These are phyloP conservation scores for Tipula helvola DNA, from an alignment of 2,888 invertebrate genomes.

Conservation along the genomic window DNA sequence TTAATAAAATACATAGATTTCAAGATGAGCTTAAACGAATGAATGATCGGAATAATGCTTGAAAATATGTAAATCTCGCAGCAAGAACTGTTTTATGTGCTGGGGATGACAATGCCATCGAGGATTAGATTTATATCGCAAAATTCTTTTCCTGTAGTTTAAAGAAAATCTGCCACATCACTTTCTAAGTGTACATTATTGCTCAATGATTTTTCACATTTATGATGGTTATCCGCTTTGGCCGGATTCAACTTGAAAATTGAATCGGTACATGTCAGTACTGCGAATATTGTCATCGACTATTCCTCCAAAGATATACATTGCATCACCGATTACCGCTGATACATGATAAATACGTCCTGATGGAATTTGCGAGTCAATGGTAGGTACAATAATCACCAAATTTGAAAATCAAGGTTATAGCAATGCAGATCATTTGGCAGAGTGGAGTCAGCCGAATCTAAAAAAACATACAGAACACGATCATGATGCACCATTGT, in stretches of 20 bases:
- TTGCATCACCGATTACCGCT: conserved; percentile 80
- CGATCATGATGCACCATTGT: conserved; percentile 89
- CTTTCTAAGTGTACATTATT: conserved; percentile 45
- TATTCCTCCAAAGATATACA: conserved; percentile 85
- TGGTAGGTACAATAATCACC: conserved; percentile 46
- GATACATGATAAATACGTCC: conserved; percentile 86
- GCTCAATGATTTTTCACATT: conserved; percentile 38
- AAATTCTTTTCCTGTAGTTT: conserved; percentile 59
- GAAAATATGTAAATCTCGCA: conserved; percentile 85
- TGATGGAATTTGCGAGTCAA: conserved; percentile 63
- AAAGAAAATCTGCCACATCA: conserved; percentile 72
- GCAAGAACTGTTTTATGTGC: conserved; percentile 87
- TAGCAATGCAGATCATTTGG: conserved; percentile 87
- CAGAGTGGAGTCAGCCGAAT: conserved; percentile 83
- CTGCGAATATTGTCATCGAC: conserved; percentile 90
- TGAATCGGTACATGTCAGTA: conserved; percentile 85
- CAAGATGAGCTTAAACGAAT: conserved; percentile 45
- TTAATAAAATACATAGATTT: neutral
- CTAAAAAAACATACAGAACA: conserved; percentile 88
- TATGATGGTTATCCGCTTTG: conserved; percentile 40
- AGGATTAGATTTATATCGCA: conserved; percentile 77
- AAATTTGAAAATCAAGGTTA: conserved; percentile 71
- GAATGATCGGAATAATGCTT: conserved; percentile 91
- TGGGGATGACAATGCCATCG: conserved; percentile 57
- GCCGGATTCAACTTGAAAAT: conserved; percentile 73